Evolutionary conservation across 2,113 vertebrate genomes (phyloP).

Genomic region (Puntigrus tetrazona): DNA sequence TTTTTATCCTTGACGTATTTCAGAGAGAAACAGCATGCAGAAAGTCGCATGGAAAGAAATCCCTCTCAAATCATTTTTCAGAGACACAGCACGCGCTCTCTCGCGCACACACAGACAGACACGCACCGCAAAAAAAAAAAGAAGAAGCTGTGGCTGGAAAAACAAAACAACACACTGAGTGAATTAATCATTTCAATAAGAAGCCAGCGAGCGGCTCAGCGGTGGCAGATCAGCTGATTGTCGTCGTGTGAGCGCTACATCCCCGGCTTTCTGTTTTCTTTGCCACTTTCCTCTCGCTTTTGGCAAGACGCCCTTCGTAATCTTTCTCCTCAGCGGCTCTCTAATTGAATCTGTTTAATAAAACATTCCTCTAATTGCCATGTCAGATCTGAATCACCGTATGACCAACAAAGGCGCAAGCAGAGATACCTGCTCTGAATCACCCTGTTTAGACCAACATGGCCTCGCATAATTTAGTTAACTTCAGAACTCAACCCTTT

Average conservation of each 20-base stretch:
- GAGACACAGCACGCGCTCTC: neutral
- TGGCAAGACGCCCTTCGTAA: constrained; percentile 6
- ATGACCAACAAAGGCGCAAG: neutral
- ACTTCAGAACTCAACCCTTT: neutral
- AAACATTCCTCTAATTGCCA: constrained; percentile 42
- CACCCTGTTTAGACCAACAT: constrained; percentile 3
- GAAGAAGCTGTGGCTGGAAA: neutral
- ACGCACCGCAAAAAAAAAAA: neutral
- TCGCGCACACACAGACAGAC: neutral
- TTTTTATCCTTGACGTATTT: constrained; percentile 23
- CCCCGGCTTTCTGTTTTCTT: constrained; percentile 25
- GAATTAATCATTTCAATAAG: constrained; percentile 56
- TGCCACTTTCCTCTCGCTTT: constrained; percentile 12
- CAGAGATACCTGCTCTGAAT: constrained; percentile 9
- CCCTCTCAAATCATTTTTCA: constrained; percentile 39
- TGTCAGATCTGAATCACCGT: constrained; percentile 27
- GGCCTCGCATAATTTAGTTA: neutral
- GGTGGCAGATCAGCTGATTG: constrained; percentile 46
- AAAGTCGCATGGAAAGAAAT: constrained; percentile 35
- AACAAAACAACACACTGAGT: constrained; percentile 40
- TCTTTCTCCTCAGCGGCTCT: constrained; percentile 28
- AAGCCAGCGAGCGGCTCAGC: constrained; percentile 38
- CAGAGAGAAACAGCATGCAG: constrained; percentile 28
- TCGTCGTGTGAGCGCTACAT: neutral
- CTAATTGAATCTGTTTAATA: constrained; percentile 35